Base-by-base conservation (phyloP, 2,888 invertebrate genomes). In the Agrotis exclamationis region DNA sequence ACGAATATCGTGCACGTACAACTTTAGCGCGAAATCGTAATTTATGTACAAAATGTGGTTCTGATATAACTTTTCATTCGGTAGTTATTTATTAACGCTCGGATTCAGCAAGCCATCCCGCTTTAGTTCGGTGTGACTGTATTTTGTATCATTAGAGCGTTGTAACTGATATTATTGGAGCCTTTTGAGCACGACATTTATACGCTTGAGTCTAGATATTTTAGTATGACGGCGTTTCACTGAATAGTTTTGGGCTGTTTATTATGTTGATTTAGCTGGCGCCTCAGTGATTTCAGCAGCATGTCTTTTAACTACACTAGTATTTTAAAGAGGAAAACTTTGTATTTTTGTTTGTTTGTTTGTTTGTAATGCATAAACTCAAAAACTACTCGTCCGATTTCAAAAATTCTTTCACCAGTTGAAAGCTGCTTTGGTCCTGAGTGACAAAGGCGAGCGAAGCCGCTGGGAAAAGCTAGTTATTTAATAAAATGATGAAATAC, bases 41-140 rank as follows among this genome's bases (percentile, higher is more conserved):
- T 80, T 77, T 82, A 83, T 80, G 74, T 70, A 72, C 65, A 59
- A 83, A 83, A 77, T 72, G 83, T 70, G 74, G 70, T 77, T 47
- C 67, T 74, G 74, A 77, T 83, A 72, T 80, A 82, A 82, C 74
- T 83, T 80, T 83, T 78, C 82, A 83, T 83, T 78, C 59, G 51
- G 63, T 66, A 70, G 72, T 80, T 80, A 83, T 82, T 82, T 83
- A 82, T 78, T 78, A 83, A 72, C 51, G 63, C n/a, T 64, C 51
- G 63, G 72, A 71, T 80, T 73, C 67, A 58, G 53, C 64, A 63
- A 82, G 67, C 67, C 74, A 67, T 60, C 57, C 28, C 60, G 50
- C 45, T 59, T 62, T 54, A 66, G 63, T 58, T 70, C 56, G 18
- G 58, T 24, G 22, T 65, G 59, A 65, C 57, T 63, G 63, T 65